Percentiles rank a stretch among this genome's conserved stretches.
phyloP scores from a whole-genome alignment of 2,797 vertebrate genomes.

The Distichodus sexfasciatus region DNA sequence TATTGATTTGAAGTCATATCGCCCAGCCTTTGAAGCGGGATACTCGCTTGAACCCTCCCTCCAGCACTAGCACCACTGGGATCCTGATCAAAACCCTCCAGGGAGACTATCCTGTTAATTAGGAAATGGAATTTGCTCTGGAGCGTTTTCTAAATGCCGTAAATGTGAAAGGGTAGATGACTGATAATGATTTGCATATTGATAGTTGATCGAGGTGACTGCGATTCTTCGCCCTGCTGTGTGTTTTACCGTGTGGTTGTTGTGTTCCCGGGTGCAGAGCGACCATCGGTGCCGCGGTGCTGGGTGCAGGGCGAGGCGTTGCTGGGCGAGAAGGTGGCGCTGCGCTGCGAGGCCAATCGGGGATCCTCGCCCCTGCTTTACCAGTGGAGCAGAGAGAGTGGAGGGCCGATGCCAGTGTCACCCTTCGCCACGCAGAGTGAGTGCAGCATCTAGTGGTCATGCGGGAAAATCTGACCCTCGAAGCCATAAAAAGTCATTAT shows the following conservation, averaged over 20 bases:
- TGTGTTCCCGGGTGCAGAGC: too few species aligned
- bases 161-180: too few species aligned
- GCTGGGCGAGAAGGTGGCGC: constrained; percentile 58
- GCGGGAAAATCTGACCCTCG: neutral
- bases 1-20: too few species aligned
- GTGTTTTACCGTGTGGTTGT: too few species aligned
- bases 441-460: constrained; percentile 63
- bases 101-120: too few species aligned
- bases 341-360: constrained; percentile 65
- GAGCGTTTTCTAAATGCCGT: too few species aligned
- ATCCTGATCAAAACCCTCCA: too few species aligned
- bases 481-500: neutral
- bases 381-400: constrained; percentile 62
- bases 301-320: constrained; percentile 63
- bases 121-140: too few species aligned
- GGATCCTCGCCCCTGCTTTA: constrained; percentile 69
- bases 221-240: neutral
- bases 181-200: too few species aligned
- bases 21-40: too few species aligned
- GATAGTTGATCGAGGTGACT: neutral
- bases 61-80: too few species aligned
- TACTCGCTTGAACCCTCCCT: too few species aligned
- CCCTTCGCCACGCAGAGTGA: constrained; percentile 67
- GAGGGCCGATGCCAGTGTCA: constrained; percentile 54
- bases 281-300: constrained; percentile 70